A percentile compares a stretch with the other conserved stretches of the same genome.
These are phyloP conservation scores for Psix sp. DNA, from an alignment of 1,140 invertebrate species.

Conservation along the genomic window DNA sequence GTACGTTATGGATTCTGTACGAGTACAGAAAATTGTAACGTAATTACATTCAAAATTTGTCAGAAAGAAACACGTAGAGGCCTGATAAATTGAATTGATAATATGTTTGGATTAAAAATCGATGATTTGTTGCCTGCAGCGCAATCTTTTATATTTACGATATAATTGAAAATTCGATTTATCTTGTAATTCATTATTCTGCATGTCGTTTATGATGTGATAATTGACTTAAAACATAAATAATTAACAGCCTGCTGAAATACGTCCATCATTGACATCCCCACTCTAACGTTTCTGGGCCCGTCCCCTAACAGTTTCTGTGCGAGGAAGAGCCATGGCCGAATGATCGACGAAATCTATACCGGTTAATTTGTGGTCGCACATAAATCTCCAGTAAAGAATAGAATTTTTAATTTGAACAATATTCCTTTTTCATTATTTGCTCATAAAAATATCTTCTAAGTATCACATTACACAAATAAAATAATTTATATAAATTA, in stretches of 20 bases:
- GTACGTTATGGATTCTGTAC: constrained; percentile 2
- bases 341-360: constrained; percentile 47
- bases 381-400: too few relatives aligned
- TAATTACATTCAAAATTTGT: too few relatives aligned
- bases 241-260: constrained; percentile 60
- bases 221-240: constrained; percentile 52
- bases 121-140: too few relatives aligned
- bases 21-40: too few relatives aligned
- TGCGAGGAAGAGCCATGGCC: constrained; percentile 49
- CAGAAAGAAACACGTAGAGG: too few relatives aligned
- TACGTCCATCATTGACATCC: constrained; percentile 70
- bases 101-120: constrained; percentile 12
- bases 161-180: too few relatives aligned
- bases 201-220: constrained; percentile 26
- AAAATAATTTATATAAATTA: too few relatives aligned
- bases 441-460: too few relatives aligned
- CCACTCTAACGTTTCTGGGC: constrained; percentile 53
- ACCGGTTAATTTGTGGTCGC: constrained; percentile 32
- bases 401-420: too few relatives aligned
- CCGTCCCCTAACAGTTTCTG: constrained; percentile 56
- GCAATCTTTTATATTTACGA: too few relatives aligned
- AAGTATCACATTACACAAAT: too few relatives aligned
- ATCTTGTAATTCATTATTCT: not conserved
- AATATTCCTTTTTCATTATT: too few relatives aligned
- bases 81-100: constrained; percentile 27